Percentiles rank a stretch among this genome's conserved stretches.
phyloP scores from a whole-genome alignment of 2,797 vertebrate species.

The Pristis pectinata region DNA sequence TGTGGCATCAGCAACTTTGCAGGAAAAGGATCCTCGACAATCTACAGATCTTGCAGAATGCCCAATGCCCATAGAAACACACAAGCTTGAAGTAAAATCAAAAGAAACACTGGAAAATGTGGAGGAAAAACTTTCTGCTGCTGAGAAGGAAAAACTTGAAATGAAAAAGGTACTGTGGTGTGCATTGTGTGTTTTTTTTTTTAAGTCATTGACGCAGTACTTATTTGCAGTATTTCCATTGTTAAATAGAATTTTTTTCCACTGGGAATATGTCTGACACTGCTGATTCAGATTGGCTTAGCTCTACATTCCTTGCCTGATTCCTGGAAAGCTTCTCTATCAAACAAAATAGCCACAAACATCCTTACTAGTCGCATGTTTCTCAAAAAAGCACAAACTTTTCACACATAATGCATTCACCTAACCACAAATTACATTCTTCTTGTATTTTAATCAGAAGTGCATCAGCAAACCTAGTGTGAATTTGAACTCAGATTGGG shows the following conservation, averaged over 20 bases:
- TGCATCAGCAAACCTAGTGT: not conserved
- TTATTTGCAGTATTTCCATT: not conserved
- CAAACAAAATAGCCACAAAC: not conserved
- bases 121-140: conserved; percentile 52
- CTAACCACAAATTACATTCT: not conserved
- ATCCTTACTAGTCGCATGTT: not conserved
- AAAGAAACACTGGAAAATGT: conserved; percentile 54
- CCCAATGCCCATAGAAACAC: conserved; percentile 41
- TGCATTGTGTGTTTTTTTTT: not conserved
- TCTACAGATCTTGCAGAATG: conserved; percentile 39
- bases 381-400: not conserved
- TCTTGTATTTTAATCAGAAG: not conserved
- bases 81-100: conserved; percentile 47
- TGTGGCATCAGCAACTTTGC: conserved; percentile 45
- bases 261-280: not conserved
- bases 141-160: conserved; percentile 62
- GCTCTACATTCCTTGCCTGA: not conserved
- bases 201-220: not conserved
- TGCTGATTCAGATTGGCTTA: not conserved
- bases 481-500: not conserved
- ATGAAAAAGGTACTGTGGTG: conserved; percentile 56
- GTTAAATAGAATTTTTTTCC: not conserved
- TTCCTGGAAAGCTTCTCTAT: not conserved
- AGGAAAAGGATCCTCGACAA: conserved; percentile 44
- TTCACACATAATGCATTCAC: not conserved